Evolutionary conservation across 2,113 vertebrate genomes (phyloP).

Genomic region (Harpagus bidentatus): DNA sequence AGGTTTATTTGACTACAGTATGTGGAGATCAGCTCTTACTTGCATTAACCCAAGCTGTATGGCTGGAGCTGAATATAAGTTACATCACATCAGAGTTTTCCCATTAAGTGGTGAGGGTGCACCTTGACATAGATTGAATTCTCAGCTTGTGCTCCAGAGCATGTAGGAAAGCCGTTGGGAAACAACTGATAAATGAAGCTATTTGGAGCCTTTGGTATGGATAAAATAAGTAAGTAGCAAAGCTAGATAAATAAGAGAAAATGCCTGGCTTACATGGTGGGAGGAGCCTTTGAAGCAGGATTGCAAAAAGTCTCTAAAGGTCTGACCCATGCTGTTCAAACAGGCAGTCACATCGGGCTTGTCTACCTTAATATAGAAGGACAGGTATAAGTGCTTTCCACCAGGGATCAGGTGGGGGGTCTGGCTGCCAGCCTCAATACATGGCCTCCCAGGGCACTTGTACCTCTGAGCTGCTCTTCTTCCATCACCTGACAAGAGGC

Average conservation of each 20-base stretch:
- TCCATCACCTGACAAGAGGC: neutral
- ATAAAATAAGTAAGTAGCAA: neutral
- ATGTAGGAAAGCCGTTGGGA: neutral
- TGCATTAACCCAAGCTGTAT: neutral
- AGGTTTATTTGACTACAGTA: neutral
- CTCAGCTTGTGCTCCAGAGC: neutral
- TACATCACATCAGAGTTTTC: neutral
- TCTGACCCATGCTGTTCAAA: neutral
- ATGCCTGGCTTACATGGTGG: neutral
- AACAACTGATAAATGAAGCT: neutral
- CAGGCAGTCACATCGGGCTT: neutral
- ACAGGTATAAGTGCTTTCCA: neutral
- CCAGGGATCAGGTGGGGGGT: neutral
- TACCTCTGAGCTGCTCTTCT: neutral
- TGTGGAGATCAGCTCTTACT: neutral
- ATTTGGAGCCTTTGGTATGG: neutral
- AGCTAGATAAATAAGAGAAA: neutral
- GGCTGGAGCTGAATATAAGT: neutral
- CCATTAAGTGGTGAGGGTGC: neutral
- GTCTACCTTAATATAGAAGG: neutral
- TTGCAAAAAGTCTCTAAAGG: neutral
- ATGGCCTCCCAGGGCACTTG: neutral
- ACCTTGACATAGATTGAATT: neutral
- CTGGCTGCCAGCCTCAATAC: neutral
- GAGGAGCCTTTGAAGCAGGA: neutral